Conservation (phyloP, 2,113 vertebrate species). For the Centropus bengalensis region DNA sequence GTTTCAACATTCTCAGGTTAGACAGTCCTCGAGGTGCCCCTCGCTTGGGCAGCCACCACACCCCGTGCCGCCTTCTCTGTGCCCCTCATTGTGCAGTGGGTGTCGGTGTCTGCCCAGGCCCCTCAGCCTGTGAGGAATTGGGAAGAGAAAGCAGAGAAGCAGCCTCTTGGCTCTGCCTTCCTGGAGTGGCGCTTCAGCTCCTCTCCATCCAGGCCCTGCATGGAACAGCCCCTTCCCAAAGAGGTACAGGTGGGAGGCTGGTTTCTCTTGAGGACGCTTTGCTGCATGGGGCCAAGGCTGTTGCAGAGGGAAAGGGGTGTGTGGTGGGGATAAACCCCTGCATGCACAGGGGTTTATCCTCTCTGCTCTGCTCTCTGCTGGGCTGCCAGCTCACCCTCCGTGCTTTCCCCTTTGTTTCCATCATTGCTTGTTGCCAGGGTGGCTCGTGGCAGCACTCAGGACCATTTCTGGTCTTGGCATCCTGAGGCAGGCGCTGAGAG, state of each 20-base stretch:
- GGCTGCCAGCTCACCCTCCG: neutral
- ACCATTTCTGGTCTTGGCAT: neutral
- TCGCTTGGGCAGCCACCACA: neutral
- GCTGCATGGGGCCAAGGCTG: neutral
- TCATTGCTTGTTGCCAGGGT: accelerated
- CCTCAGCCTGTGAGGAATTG: accelerated
- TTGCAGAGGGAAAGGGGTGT: neutral
- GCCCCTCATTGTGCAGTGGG: too few relatives aligned
- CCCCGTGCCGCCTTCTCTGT: neutral
- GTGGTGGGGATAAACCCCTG: neutral
- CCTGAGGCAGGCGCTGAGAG: accelerated
- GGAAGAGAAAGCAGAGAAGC: neutral
- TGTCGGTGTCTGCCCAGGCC: accelerated
- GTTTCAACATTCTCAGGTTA: slow-evolving; percentile 91
- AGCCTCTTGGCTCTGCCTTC: neutral
- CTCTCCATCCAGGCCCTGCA: accelerated
- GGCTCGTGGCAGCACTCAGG: neutral
- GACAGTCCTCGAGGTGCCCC: slow-evolving; percentile 92
- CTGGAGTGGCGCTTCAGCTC: neutral
- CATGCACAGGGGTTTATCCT: too few relatives aligned
- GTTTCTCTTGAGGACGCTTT: neutral
- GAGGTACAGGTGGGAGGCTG: neutral
- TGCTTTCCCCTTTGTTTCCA: neutral
- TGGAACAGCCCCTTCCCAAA: neutral
- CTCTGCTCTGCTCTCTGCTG: accelerated